Percentiles rank a stretch among this genome's conserved stretches.
phyloP scores from a whole-genome alignment of 2,888 invertebrate genomes.

The Steinernema scapterisci region DNA sequence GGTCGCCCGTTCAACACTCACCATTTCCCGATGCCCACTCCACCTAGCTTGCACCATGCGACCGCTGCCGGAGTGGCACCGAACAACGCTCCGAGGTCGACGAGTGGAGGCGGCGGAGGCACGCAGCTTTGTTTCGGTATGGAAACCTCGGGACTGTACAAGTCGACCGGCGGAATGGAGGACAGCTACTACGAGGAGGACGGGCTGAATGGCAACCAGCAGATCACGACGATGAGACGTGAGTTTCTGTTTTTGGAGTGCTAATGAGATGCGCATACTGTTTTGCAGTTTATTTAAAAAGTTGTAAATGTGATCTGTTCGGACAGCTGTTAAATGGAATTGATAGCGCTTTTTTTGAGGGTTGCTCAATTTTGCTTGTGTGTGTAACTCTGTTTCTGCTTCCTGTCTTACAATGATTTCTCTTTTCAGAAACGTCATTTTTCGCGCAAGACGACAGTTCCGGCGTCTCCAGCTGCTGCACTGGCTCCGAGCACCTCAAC shows the following conservation, averaged over 20 bases:
- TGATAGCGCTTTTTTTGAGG: too few species aligned
- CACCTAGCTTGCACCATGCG: neutral
- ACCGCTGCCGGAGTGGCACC: neutral
- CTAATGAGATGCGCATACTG: too few species aligned
- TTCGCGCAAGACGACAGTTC: slow-evolving; percentile 63
- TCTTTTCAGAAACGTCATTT: slow-evolving; percentile 35
- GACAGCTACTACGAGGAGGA: slow-evolving; percentile 66
- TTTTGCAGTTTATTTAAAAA: too few species aligned
- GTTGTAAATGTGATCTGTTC: too few species aligned
- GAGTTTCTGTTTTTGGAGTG: neutral
- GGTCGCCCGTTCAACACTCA: slow-evolving; percentile 29
- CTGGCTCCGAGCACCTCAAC: slow-evolving; percentile 57
- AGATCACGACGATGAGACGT: slow-evolving; percentile 29
- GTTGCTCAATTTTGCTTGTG: too few species aligned
- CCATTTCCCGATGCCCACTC: slow-evolving; percentile 20
- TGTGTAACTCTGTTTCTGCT: too few species aligned
- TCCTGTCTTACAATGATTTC: too few species aligned
- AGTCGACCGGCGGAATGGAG: slow-evolving; percentile 45
- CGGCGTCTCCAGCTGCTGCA: slow-evolving; percentile 63
- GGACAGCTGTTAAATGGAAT: too few species aligned
- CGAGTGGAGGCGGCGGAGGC: slow-evolving; percentile 32
- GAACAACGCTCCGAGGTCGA: slow-evolving; percentile 27
- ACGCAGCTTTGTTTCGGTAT: slow-evolving; percentile 53
- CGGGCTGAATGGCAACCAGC: slow-evolving; percentile 61
- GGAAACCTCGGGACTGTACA: slow-evolving; percentile 44